A percentile compares a stretch with the other conserved stretches of the same genome.
Evolutionary conservation across 2,113 vertebrate species (phyloP).

Genomic region (Sceloporus undulatus): DNA sequence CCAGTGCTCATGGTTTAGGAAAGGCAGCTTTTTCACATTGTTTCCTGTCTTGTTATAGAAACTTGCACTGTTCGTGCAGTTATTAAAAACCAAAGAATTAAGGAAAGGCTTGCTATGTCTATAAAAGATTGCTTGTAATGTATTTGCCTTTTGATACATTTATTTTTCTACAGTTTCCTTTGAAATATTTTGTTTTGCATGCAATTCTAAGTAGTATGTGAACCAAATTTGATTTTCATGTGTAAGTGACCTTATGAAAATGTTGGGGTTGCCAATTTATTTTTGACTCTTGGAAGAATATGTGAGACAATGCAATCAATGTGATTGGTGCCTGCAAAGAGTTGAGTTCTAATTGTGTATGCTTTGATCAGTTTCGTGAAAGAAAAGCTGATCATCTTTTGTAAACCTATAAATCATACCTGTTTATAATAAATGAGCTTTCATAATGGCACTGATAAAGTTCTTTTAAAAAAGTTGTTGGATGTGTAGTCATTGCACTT

Average conservation of each 20-base stretch:
- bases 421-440: constrained; percentile 64
- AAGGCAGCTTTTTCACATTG: constrained; percentile 42
- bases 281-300: constrained; percentile 36
- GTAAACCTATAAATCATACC: constrained; percentile 43
- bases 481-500: background rate
- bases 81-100: constrained; percentile 16
- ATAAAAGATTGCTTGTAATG: constrained; percentile 36
- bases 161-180: constrained; percentile 34
- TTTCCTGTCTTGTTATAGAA: constrained; percentile 45
- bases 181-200: constrained; percentile 15
- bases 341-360: constrained; percentile 49
- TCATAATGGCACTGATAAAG: constrained; percentile 1
- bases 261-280: constrained; percentile 23
- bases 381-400: constrained; percentile 40
- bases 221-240: constrained; percentile 38
- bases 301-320: constrained; percentile 24
- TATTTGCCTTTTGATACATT: constrained; percentile 36
- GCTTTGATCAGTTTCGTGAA: constrained; percentile 48
- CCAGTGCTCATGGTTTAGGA: background rate
- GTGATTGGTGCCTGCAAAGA: constrained; percentile 57
- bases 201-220: constrained; percentile 17
- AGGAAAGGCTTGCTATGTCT: background rate
- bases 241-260: constrained; percentile 60
- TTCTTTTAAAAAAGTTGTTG: constrained; percentile 12
- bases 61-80: constrained; percentile 39